Evolutionary conservation across 2,113 vertebrate species (phyloP).

Genomic region (Hystrix cristata): DNA sequence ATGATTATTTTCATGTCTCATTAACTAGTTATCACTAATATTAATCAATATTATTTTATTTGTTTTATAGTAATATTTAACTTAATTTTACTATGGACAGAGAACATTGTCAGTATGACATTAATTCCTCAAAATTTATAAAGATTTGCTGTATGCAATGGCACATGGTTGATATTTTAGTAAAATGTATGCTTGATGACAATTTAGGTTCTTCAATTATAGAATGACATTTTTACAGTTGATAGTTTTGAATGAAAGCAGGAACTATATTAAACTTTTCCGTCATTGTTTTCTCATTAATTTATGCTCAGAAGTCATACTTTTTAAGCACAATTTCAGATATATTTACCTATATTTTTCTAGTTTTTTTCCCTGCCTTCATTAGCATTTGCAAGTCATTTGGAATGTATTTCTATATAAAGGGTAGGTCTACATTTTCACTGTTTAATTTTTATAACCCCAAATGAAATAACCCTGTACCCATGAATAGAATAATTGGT

Average conservation of each 20-base stretch:
- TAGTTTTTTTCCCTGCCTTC: background rate
- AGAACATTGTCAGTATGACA: background rate
- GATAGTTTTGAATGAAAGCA: background rate
- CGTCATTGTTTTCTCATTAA: background rate
- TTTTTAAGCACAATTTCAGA: background rate
- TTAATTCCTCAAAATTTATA: background rate
- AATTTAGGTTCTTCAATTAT: background rate
- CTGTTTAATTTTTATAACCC: background rate
- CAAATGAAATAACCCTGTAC: background rate
- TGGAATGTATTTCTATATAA: slow-evolving; percentile 5
- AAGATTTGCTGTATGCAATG: background rate
- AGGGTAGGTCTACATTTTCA: background rate
- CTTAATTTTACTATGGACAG: background rate
- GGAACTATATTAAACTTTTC: background rate
- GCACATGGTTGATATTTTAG: background rate
- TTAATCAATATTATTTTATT: background rate
- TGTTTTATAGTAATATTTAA: background rate
- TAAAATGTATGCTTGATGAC: background rate
- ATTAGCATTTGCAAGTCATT: background rate
- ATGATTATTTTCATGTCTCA: background rate
- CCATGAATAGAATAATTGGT: background rate
- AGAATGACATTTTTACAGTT: background rate
- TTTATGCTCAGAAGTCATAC: background rate
- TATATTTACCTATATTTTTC: background rate
- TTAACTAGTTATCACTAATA: background rate